phyloP scores from a whole-genome alignment of 2,113 vertebrate genomes.

The Oreochromis aureus region DNA sequence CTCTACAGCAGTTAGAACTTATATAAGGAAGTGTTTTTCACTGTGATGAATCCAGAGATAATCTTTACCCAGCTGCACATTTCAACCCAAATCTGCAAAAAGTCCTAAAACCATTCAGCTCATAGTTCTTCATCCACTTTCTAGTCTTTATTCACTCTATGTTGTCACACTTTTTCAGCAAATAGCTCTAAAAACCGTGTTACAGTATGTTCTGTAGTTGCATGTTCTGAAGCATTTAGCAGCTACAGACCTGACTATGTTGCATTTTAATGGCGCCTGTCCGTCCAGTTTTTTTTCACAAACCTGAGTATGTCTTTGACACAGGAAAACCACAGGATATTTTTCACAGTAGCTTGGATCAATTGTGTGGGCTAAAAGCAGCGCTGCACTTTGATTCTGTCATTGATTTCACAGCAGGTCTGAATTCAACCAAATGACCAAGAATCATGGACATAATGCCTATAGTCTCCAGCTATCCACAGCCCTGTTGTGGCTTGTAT shows the following conservation, averaged over 20 bases:
- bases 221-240: background rate
- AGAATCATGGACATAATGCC: background rate
- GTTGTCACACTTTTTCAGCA: background rate
- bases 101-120: background rate
- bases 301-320: background rate
- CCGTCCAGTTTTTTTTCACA: background rate
- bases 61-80: background rate
- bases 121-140: background rate
- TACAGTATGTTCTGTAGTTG: background rate
- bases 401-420: background rate
- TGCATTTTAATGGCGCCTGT: background rate
- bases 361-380: background rate
- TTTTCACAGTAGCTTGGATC: background rate
- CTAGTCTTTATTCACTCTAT: background rate
- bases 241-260: background rate
- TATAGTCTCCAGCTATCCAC: background rate
- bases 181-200: background rate
- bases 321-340: background rate
- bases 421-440: background rate
- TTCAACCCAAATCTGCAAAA: background rate
- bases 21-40: background rate
- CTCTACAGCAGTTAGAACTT: background rate
- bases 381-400: background rate
- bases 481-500: background rate
- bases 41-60: background rate